Conservation (phyloP, 1,140 invertebrate genomes). For the Liolophura sinensis region DNA sequence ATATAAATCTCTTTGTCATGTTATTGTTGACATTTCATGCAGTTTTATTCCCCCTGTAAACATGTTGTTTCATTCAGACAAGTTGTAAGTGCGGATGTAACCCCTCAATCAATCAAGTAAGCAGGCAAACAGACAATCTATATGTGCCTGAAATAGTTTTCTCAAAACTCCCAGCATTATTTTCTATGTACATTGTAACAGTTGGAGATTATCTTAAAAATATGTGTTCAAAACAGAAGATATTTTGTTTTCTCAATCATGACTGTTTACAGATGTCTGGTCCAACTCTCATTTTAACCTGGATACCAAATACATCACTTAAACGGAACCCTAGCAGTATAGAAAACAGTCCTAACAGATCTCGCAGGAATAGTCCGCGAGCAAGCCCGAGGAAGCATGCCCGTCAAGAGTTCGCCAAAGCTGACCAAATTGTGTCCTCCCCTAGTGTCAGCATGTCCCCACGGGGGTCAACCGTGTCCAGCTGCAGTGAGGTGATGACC, state of each 20-base stretch:
- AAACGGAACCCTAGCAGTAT: constrained; percentile 80
- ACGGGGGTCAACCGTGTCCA: constrained; percentile 27
- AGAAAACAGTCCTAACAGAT: constrained; percentile 63
- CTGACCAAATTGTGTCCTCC: constrained; percentile 23
- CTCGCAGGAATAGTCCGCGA: constrained; percentile 34
- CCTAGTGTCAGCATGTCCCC: constrained; percentile 34
- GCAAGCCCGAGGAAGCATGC: constrained; percentile 47
- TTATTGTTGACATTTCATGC: not conserved
- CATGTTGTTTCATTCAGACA: too few species aligned
- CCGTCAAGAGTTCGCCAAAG: constrained; percentile 47
- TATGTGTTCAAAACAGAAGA: not conserved
- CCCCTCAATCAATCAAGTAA: too few species aligned
- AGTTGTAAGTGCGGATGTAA: too few species aligned
- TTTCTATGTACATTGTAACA: too few species aligned
- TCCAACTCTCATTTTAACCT: constrained; percentile 85
- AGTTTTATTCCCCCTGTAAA: too few species aligned
- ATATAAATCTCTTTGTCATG: not conserved
- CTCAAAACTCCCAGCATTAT: too few species aligned
- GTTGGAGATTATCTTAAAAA: too few species aligned
- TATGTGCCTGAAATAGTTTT: too few species aligned
- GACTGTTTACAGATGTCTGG: constrained; percentile 56
- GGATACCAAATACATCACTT: constrained; percentile 91
- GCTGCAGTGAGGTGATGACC: constrained; percentile 24
- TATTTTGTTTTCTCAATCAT: too few species aligned
- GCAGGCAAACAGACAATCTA: too few species aligned